These are phyloP conservation scores for Neoscelio sp. DNA, from an alignment of 2,888 invertebrate genomes.

Conservation along the genomic window DNA sequence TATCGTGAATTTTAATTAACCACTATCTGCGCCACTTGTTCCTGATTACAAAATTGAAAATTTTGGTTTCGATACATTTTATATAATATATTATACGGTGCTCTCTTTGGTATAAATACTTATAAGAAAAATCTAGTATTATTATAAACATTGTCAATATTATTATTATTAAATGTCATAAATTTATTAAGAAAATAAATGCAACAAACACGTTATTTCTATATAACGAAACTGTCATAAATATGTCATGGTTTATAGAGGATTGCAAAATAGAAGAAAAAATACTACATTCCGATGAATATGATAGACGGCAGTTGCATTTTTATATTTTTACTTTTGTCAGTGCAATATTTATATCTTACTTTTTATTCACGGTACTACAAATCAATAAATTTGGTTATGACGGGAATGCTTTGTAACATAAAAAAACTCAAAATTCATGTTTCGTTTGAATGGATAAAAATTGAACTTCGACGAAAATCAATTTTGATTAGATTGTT, in stretches of 20 bases:
- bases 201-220: not conserved
- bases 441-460: no score
- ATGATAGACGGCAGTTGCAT: conserved; percentile 51
- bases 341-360: conserved; percentile 59
- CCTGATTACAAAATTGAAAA: not conserved
- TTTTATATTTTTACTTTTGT: conserved; percentile 56
- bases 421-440: conserved; percentile 18
- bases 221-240: conserved; percentile 31
- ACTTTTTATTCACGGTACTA: conserved; percentile 44
- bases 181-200: not conserved
- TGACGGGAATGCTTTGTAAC: conserved; percentile 40
- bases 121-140: not conserved
- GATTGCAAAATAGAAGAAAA: conserved; percentile 25
- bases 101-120: no score
- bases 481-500: no score
- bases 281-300: conserved; percentile 45
- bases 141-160: not conserved
- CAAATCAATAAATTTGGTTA: conserved; percentile 53
- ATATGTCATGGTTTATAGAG: conserved; percentile 38
- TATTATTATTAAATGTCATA: conserved; percentile 12
- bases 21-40: not conserved
- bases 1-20: conserved; percentile 5
- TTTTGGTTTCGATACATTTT: not conserved
- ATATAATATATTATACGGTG: not conserved
- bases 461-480: no score